phyloP scores from a whole-genome alignment of 2,113 vertebrate genomes.

The Seriola rivoliana region DNA sequence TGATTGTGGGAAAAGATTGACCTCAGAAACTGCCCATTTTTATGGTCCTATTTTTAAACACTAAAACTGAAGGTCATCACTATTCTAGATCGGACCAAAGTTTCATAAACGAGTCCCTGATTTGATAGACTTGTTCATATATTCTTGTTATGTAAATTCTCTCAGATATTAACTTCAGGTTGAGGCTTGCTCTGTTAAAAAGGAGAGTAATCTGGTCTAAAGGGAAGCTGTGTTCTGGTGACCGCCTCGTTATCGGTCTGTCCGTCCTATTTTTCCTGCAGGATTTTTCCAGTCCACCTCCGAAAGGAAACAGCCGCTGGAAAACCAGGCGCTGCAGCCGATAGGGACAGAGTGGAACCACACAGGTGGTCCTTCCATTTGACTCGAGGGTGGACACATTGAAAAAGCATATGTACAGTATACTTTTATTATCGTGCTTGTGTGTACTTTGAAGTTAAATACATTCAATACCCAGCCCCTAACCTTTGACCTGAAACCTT shows the following conservation, averaged over 20 bases:
- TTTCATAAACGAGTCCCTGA: not conserved
- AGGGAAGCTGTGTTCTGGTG: slow-evolving; percentile 18
- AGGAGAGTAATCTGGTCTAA: slow-evolving; percentile 14
- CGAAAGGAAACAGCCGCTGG: slow-evolving; percentile 52
- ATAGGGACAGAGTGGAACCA: slow-evolving; percentile 19
- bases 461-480: not conserved
- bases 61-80: not conserved
- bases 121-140: not conserved
- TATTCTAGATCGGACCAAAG: no score
- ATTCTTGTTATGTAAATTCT: not conserved
- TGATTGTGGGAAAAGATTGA: slow-evolving; percentile 23
- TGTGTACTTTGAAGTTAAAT: not conserved
- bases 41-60: not conserved
- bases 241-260: slow-evolving; percentile 38
- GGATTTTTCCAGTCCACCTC: slow-evolving; percentile 55
- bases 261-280: slow-evolving; percentile 20
- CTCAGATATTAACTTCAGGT: slow-evolving; percentile 24
- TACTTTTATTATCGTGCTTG: not conserved
- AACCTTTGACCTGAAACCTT: not conserved
- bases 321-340: slow-evolving; percentile 27
- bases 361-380: slow-evolving; percentile 57
- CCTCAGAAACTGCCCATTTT: not conserved
- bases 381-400: slow-evolving; percentile 10
- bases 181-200: not conserved
- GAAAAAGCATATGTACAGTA: not conserved